Conservation (phyloP, 1,140 invertebrate genomes). For the Cataglyphis hispanica region DNA sequence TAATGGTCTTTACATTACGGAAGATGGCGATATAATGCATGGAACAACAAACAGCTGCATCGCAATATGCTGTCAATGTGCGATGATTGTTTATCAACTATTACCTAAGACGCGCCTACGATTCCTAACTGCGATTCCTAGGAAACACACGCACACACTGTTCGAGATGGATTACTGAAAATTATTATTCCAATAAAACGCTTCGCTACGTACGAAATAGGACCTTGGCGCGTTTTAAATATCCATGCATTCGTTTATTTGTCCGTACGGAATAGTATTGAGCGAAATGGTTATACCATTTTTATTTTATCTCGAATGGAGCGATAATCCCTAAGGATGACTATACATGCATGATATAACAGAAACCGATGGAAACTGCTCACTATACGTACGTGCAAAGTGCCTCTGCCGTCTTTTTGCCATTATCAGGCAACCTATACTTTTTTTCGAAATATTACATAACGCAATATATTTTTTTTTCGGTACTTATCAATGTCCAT, state of each 20-base stretch:
- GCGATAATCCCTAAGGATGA: slow-evolving; percentile 59
- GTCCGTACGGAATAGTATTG: slow-evolving; percentile 54
- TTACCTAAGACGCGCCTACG: slow-evolving; percentile 4
- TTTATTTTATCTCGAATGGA: slow-evolving; percentile 53
- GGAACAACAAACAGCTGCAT: neutral
- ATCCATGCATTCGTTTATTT: slow-evolving; percentile 60
- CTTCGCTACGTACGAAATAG: slow-evolving; percentile 12
- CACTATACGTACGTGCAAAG: slow-evolving; percentile 36
- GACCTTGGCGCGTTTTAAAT: slow-evolving; percentile 47
- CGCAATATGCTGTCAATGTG: neutral
- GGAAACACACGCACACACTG: neutral
- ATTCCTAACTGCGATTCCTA: neutral
- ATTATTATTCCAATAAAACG: slow-evolving; percentile 42
- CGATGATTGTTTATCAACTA: slow-evolving; percentile 17
- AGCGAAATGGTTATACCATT: slow-evolving; percentile 53
- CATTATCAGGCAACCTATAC: slow-evolving; percentile 18
- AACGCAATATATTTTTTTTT: neutral
- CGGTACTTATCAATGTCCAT: slow-evolving; percentile 15
- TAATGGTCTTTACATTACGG: slow-evolving; percentile 23
- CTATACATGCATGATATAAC: slow-evolving; percentile 59
- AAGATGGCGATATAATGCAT: slow-evolving; percentile 30
- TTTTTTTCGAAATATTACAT: neutral
- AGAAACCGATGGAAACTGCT: slow-evolving; percentile 51
- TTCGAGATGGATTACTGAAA: slow-evolving; percentile 19
- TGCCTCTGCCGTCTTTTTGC: slow-evolving; percentile 14